A percentile compares a stretch with the other conserved stretches of the same genome.
Conservation (phyloP, 2,797 vertebrate genomes). For the Artibeus lituratus region DNA sequence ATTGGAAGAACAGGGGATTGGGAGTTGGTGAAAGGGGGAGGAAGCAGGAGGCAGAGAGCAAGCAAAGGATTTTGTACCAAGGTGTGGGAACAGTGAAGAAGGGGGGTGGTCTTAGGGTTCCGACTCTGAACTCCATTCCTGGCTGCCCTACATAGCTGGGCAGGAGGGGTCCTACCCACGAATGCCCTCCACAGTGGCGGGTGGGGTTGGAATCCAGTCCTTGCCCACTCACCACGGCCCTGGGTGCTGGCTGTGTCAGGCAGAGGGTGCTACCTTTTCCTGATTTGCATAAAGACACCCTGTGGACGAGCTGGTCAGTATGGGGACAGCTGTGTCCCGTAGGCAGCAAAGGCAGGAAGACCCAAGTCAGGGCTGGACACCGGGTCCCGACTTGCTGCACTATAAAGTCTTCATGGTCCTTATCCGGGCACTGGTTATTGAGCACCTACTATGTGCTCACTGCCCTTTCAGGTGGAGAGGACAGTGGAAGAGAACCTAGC, state of each 20-base stretch:
- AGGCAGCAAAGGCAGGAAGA: not conserved
- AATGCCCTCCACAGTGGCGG: not conserved
- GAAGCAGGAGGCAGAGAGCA: not conserved
- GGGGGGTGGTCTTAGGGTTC: not conserved
- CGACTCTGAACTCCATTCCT: not conserved
- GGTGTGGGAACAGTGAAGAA: not conserved
- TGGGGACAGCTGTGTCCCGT: not conserved
- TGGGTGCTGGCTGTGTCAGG: not conserved
- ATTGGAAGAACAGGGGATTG: not conserved
- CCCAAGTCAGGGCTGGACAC: not conserved
- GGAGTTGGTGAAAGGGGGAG: not conserved
- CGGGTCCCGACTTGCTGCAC: not conserved
- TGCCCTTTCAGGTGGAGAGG: not conserved
- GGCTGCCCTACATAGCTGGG: not conserved
- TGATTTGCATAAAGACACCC: not conserved
- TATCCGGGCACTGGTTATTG: not conserved
- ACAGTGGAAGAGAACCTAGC: not conserved
- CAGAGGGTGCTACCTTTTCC: not conserved
- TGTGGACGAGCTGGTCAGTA: not conserved
- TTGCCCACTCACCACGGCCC: not conserved
- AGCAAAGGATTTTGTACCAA: not conserved
- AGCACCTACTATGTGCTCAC: not conserved
- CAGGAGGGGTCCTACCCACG: not conserved
- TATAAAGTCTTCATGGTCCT: not conserved
- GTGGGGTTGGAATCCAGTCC: not conserved